phyloP scores from a whole-genome alignment of 2,113 vertebrate species.

The Nothobranchius kuhntae region DNA sequence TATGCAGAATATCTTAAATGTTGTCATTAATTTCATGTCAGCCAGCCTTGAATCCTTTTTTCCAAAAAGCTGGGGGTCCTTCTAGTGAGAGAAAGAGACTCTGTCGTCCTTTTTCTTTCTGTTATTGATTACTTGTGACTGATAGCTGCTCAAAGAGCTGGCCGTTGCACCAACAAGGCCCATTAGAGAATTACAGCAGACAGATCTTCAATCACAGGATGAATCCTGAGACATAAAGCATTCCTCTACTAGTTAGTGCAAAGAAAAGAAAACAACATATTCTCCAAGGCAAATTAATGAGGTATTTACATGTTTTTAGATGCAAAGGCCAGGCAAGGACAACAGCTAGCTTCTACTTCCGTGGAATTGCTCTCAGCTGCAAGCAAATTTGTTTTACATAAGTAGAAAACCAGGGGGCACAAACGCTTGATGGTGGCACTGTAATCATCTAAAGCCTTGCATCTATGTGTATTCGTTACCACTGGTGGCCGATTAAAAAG shows the following conservation, averaged over 20 bases:
- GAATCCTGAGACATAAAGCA: conserved; percentile 30
- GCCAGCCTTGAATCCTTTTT: conserved; percentile 34
- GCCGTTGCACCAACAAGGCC: conserved; percentile 25
- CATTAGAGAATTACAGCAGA: conserved; percentile 56
- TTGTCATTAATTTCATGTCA: conserved; percentile 35
- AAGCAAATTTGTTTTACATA: neutral
- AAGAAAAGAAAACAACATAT: conserved; percentile 1
- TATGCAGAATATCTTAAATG: conserved; percentile 15
- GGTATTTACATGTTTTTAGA: neutral
- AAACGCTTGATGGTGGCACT: neutral
- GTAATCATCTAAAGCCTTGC: neutral
- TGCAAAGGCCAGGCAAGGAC: neutral
- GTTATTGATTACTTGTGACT: conserved; percentile 52
- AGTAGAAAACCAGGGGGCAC: conserved; percentile 2
- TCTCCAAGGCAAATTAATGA: neutral
- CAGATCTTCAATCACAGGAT: conserved; percentile 27
- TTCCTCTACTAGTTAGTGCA: conserved; percentile 39
- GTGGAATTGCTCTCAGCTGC: neutral
- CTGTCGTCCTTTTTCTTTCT: conserved; percentile 33
- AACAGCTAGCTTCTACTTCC: neutral
- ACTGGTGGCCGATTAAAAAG: neutral
- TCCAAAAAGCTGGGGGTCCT: conserved; percentile 18
- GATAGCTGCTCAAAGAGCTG: conserved; percentile 47
- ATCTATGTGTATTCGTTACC: neutral
- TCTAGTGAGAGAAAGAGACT: conserved; percentile 36